Percentiles rank a stretch among this genome's conserved stretches.
Conservation (phyloP, 2,113 vertebrate species). For the Anser brachyrhynchus region DNA sequence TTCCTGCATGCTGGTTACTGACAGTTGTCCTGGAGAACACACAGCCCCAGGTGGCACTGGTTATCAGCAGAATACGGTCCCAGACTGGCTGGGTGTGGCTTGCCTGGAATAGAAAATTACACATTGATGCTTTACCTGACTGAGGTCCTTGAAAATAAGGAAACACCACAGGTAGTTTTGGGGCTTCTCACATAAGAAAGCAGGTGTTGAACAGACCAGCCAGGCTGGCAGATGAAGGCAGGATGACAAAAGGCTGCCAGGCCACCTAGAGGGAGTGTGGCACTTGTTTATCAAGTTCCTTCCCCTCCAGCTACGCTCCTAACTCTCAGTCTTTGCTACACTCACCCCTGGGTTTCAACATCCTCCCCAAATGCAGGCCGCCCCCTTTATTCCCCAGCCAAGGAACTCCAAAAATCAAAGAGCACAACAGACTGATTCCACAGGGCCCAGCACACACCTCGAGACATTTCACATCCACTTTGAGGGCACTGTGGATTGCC, state of each 20-base stretch:
- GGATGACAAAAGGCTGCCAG: constrained; percentile 47
- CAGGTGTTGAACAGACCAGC: neutral
- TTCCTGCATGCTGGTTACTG: neutral
- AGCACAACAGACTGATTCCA: neutral
- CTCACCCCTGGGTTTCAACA: neutral
- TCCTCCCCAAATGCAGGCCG: neutral
- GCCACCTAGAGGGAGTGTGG: neutral
- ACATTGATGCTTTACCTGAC: neutral
- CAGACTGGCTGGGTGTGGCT: neutral
- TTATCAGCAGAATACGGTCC: constrained; percentile 2
- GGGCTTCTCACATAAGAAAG: constrained; percentile 53
- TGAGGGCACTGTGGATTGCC: neutral
- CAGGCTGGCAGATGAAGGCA: neutral
- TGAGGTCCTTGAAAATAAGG: neutral
- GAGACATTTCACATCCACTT: neutral
- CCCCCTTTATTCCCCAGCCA: constrained; percentile 46
- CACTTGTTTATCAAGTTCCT: constrained; percentile 15
- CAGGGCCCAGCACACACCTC: neutral
- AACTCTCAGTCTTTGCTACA: neutral
- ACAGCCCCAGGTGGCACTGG: neutral
- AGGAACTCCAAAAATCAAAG: constrained; percentile 18
- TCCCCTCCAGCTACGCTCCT: neutral
- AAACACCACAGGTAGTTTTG: neutral
- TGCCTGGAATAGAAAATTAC: neutral
- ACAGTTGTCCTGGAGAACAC: neutral